A percentile compares a stretch with the other conserved stretches of the same genome.
These are phyloP conservation scores for Eretmochelys imbricata DNA, from an alignment of 2,113 vertebrate genomes.

Conservation along the genomic window DNA sequence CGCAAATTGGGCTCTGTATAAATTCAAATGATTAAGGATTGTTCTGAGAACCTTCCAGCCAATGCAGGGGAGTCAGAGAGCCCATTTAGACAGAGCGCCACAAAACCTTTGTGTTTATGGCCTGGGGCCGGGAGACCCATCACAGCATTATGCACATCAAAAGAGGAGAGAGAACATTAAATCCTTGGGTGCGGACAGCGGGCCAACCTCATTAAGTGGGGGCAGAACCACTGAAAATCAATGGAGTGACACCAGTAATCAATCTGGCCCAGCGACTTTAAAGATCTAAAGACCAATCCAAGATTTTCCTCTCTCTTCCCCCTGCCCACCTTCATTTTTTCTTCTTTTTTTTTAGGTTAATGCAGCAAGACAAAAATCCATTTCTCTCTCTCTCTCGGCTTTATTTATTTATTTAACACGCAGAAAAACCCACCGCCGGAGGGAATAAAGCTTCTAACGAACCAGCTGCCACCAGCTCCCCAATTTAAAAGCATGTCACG, in stretches of 20 bases:
- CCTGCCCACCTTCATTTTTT: background rate
- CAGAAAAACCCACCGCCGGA: background rate
- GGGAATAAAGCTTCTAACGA: background rate
- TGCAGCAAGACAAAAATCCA: background rate
- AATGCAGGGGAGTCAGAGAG: background rate
- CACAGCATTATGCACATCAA: background rate
- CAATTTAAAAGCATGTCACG: background rate
- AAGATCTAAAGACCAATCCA: background rate
- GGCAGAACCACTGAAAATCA: background rate
- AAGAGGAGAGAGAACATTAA: background rate
- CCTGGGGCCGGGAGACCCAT: background rate
- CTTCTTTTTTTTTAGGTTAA: background rate
- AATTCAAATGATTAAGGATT: background rate
- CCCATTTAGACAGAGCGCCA: background rate
- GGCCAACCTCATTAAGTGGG: background rate
- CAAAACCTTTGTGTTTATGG: background rate
- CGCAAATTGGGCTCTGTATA: background rate
- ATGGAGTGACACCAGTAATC: background rate
- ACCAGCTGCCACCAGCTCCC: background rate
- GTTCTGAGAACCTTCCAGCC: background rate
- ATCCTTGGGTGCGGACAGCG: background rate
- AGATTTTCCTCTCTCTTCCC: background rate
- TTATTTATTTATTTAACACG: accelerated
- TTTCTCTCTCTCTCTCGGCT: background rate
- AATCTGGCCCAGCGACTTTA: background rate